phyloP scores from a whole-genome alignment of 2,797 vertebrate species.

The Acrossocheilus wenchowensis region DNA sequence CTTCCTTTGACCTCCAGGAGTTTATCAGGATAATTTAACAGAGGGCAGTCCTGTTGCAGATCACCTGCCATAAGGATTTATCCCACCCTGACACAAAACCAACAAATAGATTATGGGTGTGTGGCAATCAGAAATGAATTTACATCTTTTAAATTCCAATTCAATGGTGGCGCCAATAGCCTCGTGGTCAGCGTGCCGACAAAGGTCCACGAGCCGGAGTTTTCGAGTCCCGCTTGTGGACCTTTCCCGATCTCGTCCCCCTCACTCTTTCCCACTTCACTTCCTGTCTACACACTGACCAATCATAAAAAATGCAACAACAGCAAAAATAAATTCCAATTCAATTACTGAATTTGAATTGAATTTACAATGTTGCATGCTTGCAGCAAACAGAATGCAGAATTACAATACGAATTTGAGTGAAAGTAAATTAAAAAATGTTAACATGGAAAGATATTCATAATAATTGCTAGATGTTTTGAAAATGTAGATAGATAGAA shows the following conservation, averaged over 20 bases:
- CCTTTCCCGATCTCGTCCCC: neutral
- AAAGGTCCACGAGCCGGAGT: too few species aligned
- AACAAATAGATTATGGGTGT: neutral
- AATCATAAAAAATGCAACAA: neutral
- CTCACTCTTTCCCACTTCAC: neutral
- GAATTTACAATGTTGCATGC: neutral
- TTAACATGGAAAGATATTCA: neutral
- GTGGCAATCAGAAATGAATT: neutral
- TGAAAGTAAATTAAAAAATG: neutral
- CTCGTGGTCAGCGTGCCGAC: neutral
- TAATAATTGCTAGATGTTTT: neutral
- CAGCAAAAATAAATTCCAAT: neutral
- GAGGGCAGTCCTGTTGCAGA: neutral
- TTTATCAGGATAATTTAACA: constrained; percentile 38
- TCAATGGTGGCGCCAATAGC: neutral
- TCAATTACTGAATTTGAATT: neutral
- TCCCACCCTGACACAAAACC: neutral
- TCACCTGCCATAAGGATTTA: neutral
- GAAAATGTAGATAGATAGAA: neutral
- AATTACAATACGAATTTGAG: neutral
- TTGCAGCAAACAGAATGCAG: neutral
- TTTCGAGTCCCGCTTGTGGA: neutral
- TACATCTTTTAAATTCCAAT: neutral
- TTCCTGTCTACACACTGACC: neutral
- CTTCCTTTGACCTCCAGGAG: constrained; percentile 22